These are phyloP conservation scores for Stigmatopora nigra DNA, from an alignment of 2,113 vertebrate genomes.

Conservation along the genomic window DNA sequence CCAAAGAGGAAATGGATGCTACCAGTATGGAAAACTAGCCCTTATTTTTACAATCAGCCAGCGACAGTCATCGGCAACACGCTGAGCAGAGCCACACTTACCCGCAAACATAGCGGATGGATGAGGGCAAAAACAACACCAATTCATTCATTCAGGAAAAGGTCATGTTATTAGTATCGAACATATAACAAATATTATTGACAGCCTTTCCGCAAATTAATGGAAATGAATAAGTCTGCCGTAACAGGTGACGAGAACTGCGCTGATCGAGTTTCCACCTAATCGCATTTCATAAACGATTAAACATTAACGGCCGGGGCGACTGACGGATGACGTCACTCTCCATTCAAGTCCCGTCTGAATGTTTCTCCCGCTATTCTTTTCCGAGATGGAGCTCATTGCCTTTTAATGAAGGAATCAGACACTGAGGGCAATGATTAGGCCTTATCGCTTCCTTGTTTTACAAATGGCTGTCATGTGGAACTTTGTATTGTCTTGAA, in stretches of 20 bases:
- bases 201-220: not conserved
- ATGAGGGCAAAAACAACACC: not conserved
- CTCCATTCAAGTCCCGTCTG: constrained; percentile 30
- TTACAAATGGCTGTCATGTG: too few relatives aligned
- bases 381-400: constrained; percentile 44
- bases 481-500: too few relatives aligned
- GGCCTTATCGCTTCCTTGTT: constrained; percentile 42
- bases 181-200: not conserved
- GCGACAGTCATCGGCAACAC: constrained; percentile 2
- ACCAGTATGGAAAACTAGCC: not conserved
- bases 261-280: constrained; percentile 37
- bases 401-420: constrained; percentile 60
- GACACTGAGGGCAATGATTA: constrained; percentile 44
- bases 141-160: not conserved
- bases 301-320: constrained; percentile 48
- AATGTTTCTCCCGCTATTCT: constrained; percentile 42
- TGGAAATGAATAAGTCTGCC: constrained; percentile 13
- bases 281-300: constrained; percentile 58
- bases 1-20: not conserved
- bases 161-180: too few relatives aligned
- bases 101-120: not conserved
- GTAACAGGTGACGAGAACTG: not conserved
- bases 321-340: constrained; percentile 19
- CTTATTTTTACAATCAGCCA: constrained; percentile 1
- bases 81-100: not conserved